A percentile compares a stretch with the other conserved stretches of the same genome.
Evolutionary conservation across 2,797 vertebrate species (phyloP).

Genomic region (Clarias fuscus): DNA sequence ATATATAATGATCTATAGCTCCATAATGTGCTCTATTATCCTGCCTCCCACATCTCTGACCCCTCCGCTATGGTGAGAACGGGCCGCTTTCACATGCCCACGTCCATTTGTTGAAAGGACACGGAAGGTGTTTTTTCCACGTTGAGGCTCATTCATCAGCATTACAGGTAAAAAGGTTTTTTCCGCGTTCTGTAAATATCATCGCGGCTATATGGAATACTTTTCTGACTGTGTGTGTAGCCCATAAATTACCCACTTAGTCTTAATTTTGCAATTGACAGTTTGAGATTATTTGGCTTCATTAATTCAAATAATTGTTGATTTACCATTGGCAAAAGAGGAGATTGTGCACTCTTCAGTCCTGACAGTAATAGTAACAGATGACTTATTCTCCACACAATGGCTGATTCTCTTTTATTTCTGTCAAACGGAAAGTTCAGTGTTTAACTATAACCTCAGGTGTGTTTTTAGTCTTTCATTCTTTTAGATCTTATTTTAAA

Average conservation of each 20-base stretch:
- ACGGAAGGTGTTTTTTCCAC: slow-evolving; percentile 23
- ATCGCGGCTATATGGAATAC: slow-evolving; percentile 18
- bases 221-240: not conserved
- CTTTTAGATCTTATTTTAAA: slow-evolving; percentile 1
- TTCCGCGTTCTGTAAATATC: slow-evolving; percentile 26
- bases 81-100: slow-evolving; percentile 16
- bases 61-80: slow-evolving; percentile 4
- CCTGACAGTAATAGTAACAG: slow-evolving; percentile 7
- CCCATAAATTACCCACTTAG: slow-evolving; percentile 10
- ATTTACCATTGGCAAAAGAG: not conserved
- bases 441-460: not conserved
- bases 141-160: slow-evolving; percentile 42
- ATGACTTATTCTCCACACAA: slow-evolving; percentile 15
- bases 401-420: slow-evolving; percentile 8
- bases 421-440: not conserved
- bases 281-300: not conserved
- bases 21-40: slow-evolving; percentile 42
- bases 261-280: not conserved
- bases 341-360: not conserved
- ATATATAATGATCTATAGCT: slow-evolving; percentile 47
- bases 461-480: slow-evolving; percentile 15
- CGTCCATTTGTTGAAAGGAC: slow-evolving; percentile 24
- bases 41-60: slow-evolving; percentile 33
- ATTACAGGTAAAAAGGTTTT: slow-evolving; percentile 39
- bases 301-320: slow-evolving; percentile 18